A percentile compares a stretch with the other conserved stretches of the same genome.
Evolutionary conservation across 2,888 invertebrate genomes (phyloP).

Genomic region (Platynereis dumerilii): DNA sequence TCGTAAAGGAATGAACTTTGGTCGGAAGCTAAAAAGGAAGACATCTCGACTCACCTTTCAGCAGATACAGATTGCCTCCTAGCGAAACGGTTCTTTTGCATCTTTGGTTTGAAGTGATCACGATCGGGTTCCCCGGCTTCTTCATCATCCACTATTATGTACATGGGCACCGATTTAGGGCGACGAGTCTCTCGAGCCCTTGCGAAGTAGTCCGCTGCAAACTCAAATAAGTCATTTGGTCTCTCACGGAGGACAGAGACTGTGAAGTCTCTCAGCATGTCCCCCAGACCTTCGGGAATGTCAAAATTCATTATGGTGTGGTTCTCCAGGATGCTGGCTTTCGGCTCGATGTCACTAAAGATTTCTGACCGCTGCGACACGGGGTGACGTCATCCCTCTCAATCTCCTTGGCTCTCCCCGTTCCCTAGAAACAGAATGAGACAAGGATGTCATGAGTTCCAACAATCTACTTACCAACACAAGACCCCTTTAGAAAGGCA

Average conservation of each 20-base stretch:
- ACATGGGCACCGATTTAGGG: constrained; percentile 48
- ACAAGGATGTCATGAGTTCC: no score
- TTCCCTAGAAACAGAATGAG: no score
- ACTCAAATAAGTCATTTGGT: constrained; percentile 58
- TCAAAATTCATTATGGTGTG: constrained; percentile 53
- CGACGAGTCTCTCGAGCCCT: constrained; percentile 52
- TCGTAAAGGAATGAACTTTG: no score
- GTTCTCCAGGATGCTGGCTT: background rate
- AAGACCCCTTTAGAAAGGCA: no score
- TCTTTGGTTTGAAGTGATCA: constrained; percentile 53
- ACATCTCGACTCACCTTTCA: constrained; percentile 38
- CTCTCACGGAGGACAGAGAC: constrained; percentile 60
- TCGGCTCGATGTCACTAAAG: no score
- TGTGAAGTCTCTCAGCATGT: constrained; percentile 61
- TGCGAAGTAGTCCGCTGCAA: constrained; percentile 61
- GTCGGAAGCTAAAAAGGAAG: background rate
- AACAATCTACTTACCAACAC: no score
- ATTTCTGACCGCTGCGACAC: no score
- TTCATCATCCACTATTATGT: constrained; percentile 60
- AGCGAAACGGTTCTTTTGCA: constrained; percentile 51
- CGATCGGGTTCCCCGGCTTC: constrained; percentile 60
- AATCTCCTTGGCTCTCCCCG: no score
- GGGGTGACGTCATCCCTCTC: no score
- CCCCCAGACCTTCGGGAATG: constrained; percentile 62
- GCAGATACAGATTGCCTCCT: constrained; percentile 61